These are phyloP conservation scores for Dynastes grantii DNA, from an alignment of 2,888 invertebrate genomes.

Conservation along the genomic window DNA sequence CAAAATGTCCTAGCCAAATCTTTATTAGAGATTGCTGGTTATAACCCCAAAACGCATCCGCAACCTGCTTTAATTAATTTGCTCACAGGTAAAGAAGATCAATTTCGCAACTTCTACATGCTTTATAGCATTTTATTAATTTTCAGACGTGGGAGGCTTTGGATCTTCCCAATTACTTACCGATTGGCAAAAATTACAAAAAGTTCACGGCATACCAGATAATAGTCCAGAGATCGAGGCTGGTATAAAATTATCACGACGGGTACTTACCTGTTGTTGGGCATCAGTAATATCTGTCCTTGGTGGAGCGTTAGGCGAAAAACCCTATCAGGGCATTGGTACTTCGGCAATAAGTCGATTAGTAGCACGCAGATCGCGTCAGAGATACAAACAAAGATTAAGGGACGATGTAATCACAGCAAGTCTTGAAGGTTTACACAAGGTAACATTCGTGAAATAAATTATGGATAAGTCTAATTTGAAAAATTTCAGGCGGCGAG, in stretches of 20 bases:
- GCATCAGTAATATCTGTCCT: conserved; percentile 91
- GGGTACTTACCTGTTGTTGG: conserved; percentile 93
- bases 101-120: neutral
- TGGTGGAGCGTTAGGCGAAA: conserved; percentile 81
- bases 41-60: conserved; percentile 73
- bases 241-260: conserved; percentile 82
- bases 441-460: conserved; percentile 70
- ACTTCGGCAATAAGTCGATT: conserved; percentile 73
- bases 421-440: conserved; percentile 91
- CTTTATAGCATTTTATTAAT: conserved; percentile 53
- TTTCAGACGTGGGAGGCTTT: conserved; percentile 86
- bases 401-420: conserved; percentile 87
- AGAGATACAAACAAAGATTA: conserved; percentile 75
- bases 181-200: conserved; percentile 89
- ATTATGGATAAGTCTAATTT: neutral
- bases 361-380: conserved; percentile 73
- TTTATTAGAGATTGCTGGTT: conserved; percentile 80
- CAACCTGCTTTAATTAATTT: conserved; percentile 82
- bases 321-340: conserved; percentile 66
- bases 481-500: conserved; percentile 80
- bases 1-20: conserved; percentile 86
- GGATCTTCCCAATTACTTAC: conserved; percentile 88
- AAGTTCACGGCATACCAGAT: conserved; percentile 79
- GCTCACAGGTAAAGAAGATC: conserved; percentile 76
- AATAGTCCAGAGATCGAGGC: conserved; percentile 85